Evolutionary conservation across 2,113 vertebrate species (phyloP), one percentile per base, ranked within the genome.

Genomic region (Vimba vimba): DNA sequence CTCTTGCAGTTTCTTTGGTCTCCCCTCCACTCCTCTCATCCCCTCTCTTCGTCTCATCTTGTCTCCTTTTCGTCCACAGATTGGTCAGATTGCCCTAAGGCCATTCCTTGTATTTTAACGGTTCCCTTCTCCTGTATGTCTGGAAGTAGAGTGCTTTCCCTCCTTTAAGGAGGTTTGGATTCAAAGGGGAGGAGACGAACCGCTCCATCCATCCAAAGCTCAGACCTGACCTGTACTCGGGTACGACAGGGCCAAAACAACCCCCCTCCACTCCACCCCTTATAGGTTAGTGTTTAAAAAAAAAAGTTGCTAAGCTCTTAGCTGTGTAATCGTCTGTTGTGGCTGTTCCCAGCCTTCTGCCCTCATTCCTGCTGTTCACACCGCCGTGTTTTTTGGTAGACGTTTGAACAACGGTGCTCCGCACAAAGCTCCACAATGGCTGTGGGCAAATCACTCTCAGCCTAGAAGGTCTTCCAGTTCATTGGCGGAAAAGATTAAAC

Each of bases 241-340:
- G 19, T 68, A 52, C 0, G 45, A 68, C 64, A 21, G 78, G 57
- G 78, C 78, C 78, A 80, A 80, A 80, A 62, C 36, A 47, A 43
- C 57, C 55, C 71, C 71, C 77, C 57, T 60, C 23, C 78, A 8
- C 43, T 47, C n/a, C 13, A 6, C 47, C 33, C 77, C 77, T 23
- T 39, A 79, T 57, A 81, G 59, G 79, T 66, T 81, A 47, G n/a
- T 27, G 45, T 82, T 77, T 8, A 21, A 23, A 47, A 39, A 80
- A 80, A 68, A 82, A 82, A 69, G 17, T 64, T 69, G 62, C 62
- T 82, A 80, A 80, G 79, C 79, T 80, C 59, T 64, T 52, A 82
- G 62, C 79, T 82, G 79, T 68, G 79, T 69, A 82, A 82, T 82
- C 62, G 11, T 64, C 59, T 80, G 39, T 64, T 80, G 79, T 80